Conservation (phyloP, 2,113 vertebrate species). For the Sebastes fasciatus region DNA sequence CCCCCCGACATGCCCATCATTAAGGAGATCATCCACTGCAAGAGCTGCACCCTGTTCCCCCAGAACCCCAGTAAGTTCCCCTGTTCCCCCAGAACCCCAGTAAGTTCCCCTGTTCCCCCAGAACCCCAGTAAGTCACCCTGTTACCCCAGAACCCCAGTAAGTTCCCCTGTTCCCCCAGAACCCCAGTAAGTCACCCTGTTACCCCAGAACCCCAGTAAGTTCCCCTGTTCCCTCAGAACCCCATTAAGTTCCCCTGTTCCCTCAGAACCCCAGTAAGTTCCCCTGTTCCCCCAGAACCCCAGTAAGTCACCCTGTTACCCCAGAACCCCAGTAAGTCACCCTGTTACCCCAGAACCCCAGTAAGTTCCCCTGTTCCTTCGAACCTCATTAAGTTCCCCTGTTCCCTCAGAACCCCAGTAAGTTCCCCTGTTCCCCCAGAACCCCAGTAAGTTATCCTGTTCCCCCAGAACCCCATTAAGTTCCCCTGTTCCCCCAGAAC, state of each 20-base stretch:
- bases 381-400: too few relatives aligned
- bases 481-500: conserved; percentile 90
- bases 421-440: conserved; percentile 80
- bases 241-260: conserved; percentile 83
- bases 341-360: too few relatives aligned
- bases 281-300: too few relatives aligned
- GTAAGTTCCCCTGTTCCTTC: conserved; percentile 86
- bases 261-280: conserved; percentile 91
- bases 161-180: conserved; percentile 88
- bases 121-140: neutral
- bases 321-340: conserved; percentile 89
- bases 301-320: conserved; percentile 85
- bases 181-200: conserved; percentile 87
- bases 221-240: too few relatives aligned
- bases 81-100: conserved; percentile 87
- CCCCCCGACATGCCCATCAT: conserved; percentile 89
- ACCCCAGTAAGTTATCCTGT: too few relatives aligned
- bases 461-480: too few relatives aligned
- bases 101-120: conserved; percentile 88
- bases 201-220: too few relatives aligned
- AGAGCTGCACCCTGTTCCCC: conserved; percentile 95
- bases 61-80: conserved; percentile 90
- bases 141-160: too few relatives aligned
- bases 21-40: conserved; percentile 97
- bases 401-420: conserved; percentile 94